Evolutionary conservation across 2,888 invertebrate genomes (phyloP), one percentile per base, ranked within the genome.

Genomic region (Caenorhabditis becei): DNA sequence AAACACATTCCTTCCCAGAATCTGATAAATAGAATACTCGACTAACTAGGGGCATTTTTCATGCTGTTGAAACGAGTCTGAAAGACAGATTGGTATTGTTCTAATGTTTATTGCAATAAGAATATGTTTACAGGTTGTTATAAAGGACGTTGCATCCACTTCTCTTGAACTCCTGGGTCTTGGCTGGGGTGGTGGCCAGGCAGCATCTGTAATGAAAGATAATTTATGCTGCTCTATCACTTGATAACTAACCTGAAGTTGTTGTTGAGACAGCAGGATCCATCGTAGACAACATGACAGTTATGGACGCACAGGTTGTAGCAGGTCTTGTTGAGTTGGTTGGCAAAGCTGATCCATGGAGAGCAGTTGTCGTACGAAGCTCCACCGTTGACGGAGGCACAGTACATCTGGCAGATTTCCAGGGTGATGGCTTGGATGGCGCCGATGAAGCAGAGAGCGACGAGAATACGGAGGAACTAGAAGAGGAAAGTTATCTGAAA

Each of bases 141-240:
- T 54, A 54, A n/a, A 54, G 54, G 28, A 26, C 16, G 28, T 54
- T 54, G 28, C 54, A 54, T 28, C 54, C 54, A n/a, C 54, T 54
- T 1, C 16, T 26, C 28, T 54, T 54, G 54, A 54, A 54, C n/a
- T 54, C 54, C 16, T 54, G 54, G 2, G 26, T 54, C 51, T 51
- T 51, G 51, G 23, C 51, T 24, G 54, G 54, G 28, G 54, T 54
- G 54, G 54, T 54, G n/a, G 54, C 54, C 28, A 54, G 28, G 28
- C 28, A 54, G 54, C 54, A 54, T 54, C 54, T 54, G 54, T n/a
- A n/a, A n/a, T n/a, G n/a, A n/a, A n/a, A 54, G 28, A 54, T 11
- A 51, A 11, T 14, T 14, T 7, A n/a, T n/a, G n/a, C n/a, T 41
- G 7, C 14, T 32, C 32, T 32, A n/a, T n/a, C n/a, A 32, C 32